Percentiles rank a stretch among this genome's conserved stretches.
These are phyloP conservation scores for Idaea dimidiata DNA, from an alignment of 2,888 invertebrate species.

Conservation along the genomic window DNA sequence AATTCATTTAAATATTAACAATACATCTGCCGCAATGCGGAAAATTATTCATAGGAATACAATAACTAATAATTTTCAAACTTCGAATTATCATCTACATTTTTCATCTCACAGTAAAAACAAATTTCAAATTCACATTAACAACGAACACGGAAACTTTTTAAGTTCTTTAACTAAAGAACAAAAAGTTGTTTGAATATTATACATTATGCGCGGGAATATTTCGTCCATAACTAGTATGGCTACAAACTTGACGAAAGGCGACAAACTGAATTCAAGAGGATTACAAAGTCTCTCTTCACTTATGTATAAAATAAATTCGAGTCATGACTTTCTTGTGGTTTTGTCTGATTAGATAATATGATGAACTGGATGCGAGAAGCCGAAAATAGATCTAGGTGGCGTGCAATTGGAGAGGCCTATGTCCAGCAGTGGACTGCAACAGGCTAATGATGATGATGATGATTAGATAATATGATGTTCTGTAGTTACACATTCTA, in stretches of 20 bases:
- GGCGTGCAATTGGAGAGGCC: too few relatives aligned
- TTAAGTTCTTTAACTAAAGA: not conserved
- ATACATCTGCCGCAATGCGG: not conserved
- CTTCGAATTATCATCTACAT: not conserved
- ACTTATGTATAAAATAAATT: too few relatives aligned
- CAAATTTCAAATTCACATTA: conserved; percentile 1
- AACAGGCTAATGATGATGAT: too few relatives aligned
- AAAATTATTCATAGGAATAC: not conserved
- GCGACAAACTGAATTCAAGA: not conserved
- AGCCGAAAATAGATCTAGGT: too few relatives aligned
- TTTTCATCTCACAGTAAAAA: not conserved
- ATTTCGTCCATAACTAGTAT: not conserved
- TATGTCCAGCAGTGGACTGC: too few relatives aligned
- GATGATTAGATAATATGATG: too few relatives aligned
- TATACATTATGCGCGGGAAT: not conserved
- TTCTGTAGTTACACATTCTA: too few relatives aligned
- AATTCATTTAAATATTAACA: not conserved
- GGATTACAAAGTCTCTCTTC: too few relatives aligned
- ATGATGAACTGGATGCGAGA: too few relatives aligned
- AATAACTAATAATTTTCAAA: not conserved
- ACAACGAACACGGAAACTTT: not conserved
- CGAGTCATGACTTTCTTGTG: too few relatives aligned
- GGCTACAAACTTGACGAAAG: not conserved
- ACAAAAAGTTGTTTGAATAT: not conserved
- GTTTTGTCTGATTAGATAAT: too few relatives aligned